phyloP scores from a whole-genome alignment of 1,140 invertebrate genomes.

The Zaprionus capensis region DNA sequence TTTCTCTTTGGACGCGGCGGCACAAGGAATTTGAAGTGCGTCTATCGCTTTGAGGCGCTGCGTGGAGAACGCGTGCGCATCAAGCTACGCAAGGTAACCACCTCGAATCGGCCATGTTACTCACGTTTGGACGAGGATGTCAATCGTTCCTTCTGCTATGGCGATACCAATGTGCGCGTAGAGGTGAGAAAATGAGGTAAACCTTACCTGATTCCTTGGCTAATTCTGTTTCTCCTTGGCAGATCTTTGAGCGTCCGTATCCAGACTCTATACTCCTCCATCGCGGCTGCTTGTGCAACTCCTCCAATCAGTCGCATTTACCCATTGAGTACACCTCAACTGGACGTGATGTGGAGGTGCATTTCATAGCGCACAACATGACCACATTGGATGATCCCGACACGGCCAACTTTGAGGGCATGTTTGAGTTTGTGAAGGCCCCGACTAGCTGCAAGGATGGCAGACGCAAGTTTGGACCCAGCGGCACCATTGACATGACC shows the following conservation, averaged over 20 bases:
- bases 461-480: slow-evolving; percentile 89
- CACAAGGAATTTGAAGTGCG: slow-evolving; percentile 91
- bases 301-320: slow-evolving; percentile 80
- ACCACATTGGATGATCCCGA: slow-evolving; percentile 92
- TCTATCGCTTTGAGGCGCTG: slow-evolving; percentile 93
- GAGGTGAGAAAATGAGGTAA: slow-evolving; percentile 49
- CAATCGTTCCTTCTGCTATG: slow-evolving; percentile 89
- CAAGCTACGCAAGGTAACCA: slow-evolving; percentile 88
- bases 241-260: slow-evolving; percentile 90
- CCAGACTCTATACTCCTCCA: slow-evolving; percentile 86
- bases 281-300: slow-evolving; percentile 88
- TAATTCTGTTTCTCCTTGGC: slow-evolving; percentile 33
- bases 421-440: slow-evolving; percentile 91
- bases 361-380: slow-evolving; percentile 92
- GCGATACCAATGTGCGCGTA: slow-evolving; percentile 84
- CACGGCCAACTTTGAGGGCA: slow-evolving; percentile 92
- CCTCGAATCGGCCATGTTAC: slow-evolving; percentile 88
- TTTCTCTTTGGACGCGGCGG: slow-evolving; percentile 94
- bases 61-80: slow-evolving; percentile 90
- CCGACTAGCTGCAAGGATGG: slow-evolving; percentile 87
- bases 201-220: not conserved
- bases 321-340: slow-evolving; percentile 92
- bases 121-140: slow-evolving; percentile 87
- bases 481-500: slow-evolving; percentile 90
- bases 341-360: slow-evolving; percentile 91